A percentile compares a stretch with the other conserved stretches of the same genome.
Evolutionary conservation across 2,113 vertebrate genomes (phyloP).

Genomic region (Anhinga rufa): DNA sequence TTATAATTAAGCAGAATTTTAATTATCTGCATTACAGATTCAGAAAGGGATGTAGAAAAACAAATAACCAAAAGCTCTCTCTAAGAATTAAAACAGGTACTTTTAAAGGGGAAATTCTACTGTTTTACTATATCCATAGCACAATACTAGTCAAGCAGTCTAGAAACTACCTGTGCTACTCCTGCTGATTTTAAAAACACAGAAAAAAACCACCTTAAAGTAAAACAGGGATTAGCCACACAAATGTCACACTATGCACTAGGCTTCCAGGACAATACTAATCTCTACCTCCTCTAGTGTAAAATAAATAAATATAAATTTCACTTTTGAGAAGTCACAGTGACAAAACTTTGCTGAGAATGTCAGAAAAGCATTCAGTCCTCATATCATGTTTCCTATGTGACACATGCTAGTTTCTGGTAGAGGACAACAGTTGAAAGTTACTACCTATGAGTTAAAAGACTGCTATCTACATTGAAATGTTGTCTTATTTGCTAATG

Average conservation of each 20-base stretch:
- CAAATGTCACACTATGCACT: neutral
- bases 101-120: neutral
- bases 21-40: neutral
- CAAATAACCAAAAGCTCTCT: neutral
- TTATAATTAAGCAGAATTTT: neutral
- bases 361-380: neutral
- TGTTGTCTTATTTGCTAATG: neutral
- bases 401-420: neutral
- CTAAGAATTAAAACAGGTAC: neutral
- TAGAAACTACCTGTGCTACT: neutral
- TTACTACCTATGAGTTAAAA: neutral
- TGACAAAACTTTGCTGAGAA: neutral
- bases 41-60: neutral
- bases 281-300: neutral
- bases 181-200: neutral
- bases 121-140: neutral
- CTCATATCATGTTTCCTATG: fast-evolving
- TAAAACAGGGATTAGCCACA: neutral
- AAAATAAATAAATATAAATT: neutral
- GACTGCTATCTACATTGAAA: neutral
- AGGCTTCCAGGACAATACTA: neutral
- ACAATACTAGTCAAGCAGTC: neutral
- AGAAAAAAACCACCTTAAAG: neutral
- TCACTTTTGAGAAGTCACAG: neutral
- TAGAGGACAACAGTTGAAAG: neutral